A percentile compares a stretch with the other conserved stretches of the same genome.
These are phyloP conservation scores for Benitochromis conjunctus DNA, from an alignment of 2,113 vertebrate species.

Conservation along the genomic window DNA sequence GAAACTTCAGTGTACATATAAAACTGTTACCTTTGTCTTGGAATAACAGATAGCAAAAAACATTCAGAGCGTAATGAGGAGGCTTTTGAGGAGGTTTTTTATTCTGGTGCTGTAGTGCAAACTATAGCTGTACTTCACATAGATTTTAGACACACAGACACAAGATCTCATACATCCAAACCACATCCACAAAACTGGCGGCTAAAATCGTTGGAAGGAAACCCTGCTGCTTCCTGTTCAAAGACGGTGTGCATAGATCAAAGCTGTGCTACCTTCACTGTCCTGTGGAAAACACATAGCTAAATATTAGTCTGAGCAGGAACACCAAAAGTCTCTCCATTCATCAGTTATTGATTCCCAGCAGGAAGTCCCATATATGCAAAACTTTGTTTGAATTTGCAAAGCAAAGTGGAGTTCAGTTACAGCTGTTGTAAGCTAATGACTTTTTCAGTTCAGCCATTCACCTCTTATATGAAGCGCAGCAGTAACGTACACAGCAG, in stretches of 20 bases:
- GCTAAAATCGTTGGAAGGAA: not conserved
- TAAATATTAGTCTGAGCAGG: not conserved
- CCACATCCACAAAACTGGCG: not conserved
- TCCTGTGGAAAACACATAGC: not conserved
- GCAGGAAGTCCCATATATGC: not conserved
- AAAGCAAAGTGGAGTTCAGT: not conserved
- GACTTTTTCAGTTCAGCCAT: not conserved
- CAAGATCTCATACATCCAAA: not conserved
- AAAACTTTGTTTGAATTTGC: conserved; percentile 11
- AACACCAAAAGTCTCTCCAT: not conserved
- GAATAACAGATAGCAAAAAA: not conserved
- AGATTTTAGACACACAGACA: not conserved
- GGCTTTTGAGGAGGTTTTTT: not conserved
- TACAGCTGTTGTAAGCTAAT: not conserved
- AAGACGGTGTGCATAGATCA: not conserved
- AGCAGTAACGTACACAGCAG: not conserved
- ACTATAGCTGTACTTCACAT: not conserved
- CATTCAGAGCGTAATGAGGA: not conserved
- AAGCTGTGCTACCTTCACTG: not conserved
- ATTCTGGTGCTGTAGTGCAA: not conserved
- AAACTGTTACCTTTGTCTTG: not conserved
- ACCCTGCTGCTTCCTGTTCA: not conserved
- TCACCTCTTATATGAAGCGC: not conserved
- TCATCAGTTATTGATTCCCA: not conserved
- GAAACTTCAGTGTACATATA: not conserved